Percentiles rank a stretch among this genome's conserved stretches.
Conservation (phyloP, 2,113 vertebrate species). For the Amblyopsis rosae region DNA sequence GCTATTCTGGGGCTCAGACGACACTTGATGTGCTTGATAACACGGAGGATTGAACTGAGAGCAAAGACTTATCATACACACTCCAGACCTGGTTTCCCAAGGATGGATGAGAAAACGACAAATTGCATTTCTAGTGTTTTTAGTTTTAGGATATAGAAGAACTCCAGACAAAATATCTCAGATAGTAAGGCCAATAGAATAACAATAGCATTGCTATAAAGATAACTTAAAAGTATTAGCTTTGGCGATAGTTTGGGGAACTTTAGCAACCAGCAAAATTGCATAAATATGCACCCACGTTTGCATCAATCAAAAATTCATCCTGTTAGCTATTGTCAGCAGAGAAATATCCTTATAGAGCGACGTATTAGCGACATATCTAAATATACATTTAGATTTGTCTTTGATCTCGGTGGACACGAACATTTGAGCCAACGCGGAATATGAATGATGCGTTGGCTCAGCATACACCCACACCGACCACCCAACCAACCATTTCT, state of each 20-base stretch:
- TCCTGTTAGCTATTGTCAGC: slow-evolving; percentile 2
- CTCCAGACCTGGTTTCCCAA: not conserved
- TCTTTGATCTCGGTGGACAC: slow-evolving; percentile 35
- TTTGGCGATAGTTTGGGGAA: slow-evolving; percentile 3
- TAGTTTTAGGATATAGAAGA: not conserved
- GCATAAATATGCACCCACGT: slow-evolving; percentile 8
- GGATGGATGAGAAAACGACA: not conserved
- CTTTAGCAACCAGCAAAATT: not conserved
- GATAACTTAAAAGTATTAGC: not conserved
- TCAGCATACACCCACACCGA: slow-evolving; percentile 44
- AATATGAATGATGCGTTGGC: slow-evolving; percentile 30
- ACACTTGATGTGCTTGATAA: slow-evolving; percentile 32
- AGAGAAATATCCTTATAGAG: slow-evolving; percentile 11
- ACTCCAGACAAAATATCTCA: not conserved
- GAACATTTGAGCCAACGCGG: slow-evolving; percentile 35
- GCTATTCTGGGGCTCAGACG: slow-evolving; percentile 22
- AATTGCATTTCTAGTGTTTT: slow-evolving; percentile 2
- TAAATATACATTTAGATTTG: slow-evolving; percentile 32
- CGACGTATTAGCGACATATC: no score
- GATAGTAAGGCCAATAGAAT: not conserved
- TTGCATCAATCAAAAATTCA: slow-evolving; percentile 8
- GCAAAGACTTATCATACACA: slow-evolving; percentile 34
- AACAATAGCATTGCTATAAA: not conserved
- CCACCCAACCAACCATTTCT: slow-evolving; percentile 45
- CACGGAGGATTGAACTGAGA: slow-evolving; percentile 18